Conservation (phyloP, 2,888 invertebrate species). For the Petrolisthes manimaculis region DNA sequence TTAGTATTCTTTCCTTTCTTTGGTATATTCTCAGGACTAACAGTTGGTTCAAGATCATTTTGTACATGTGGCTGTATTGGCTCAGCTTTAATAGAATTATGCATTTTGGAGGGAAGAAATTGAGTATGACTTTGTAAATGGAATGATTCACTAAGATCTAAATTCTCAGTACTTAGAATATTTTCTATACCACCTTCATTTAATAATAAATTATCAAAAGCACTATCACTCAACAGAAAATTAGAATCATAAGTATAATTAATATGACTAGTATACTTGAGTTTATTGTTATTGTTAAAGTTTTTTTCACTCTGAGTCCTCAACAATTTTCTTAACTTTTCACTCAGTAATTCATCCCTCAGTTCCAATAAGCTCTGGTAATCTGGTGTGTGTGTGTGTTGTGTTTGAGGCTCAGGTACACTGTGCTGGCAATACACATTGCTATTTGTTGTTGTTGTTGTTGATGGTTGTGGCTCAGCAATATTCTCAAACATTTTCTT, state of each 20-base stretch:
- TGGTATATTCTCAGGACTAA: background rate
- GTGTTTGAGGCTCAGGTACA: background rate
- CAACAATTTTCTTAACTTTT: background rate
- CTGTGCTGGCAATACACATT: too few relatives aligned
- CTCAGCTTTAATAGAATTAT: too few relatives aligned
- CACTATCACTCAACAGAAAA: slow-evolving; percentile 33
- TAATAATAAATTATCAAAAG: background rate
- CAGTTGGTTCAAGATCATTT: slow-evolving; percentile 3
- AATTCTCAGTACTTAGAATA: background rate
- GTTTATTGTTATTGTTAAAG: slow-evolving; percentile 5
- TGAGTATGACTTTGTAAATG: background rate
- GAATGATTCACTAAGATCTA: background rate
- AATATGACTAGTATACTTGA: slow-evolving; percentile 30
- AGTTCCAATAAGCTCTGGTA: background rate
- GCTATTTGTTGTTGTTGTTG: too few relatives aligned
- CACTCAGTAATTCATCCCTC: background rate
- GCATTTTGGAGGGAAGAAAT: background rate
- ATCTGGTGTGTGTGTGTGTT: background rate
- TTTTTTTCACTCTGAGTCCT: background rate
- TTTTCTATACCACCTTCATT: background rate
- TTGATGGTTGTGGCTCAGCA: too few relatives aligned
- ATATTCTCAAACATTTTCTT: too few relatives aligned
- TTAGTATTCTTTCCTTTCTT: background rate
- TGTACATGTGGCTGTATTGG: too few relatives aligned
- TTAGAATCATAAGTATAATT: slow-evolving; percentile 40